phyloP scores from a whole-genome alignment of 2,797 vertebrate species.

The Synaphobranchus kaupii region DNA sequence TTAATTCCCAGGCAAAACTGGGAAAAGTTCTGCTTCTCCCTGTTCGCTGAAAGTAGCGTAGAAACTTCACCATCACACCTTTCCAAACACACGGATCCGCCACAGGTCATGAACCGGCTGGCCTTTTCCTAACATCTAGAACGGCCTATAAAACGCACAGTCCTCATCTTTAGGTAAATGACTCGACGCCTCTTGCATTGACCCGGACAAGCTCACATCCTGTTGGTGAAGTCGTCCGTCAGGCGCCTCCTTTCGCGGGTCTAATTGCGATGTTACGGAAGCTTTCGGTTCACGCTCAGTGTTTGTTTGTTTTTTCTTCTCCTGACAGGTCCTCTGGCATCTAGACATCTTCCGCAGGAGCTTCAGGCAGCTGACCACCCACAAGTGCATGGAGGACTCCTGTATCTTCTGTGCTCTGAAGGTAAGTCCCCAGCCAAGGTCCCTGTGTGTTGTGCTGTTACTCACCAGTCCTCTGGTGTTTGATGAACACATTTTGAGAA shows the following conservation, averaged over 20 bases:
- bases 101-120: not conserved
- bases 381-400: conserved; percentile 98
- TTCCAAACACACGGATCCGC: not conserved
- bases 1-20: not conserved
- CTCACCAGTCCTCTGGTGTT: not conserved
- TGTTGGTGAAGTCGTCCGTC: not conserved
- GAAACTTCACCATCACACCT: not conserved
- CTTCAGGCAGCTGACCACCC: conserved; percentile 92
- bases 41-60: not conserved
- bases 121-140: not conserved
- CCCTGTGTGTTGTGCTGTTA: not conserved
- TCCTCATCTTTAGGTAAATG: not conserved
- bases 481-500: not conserved
- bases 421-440: conserved; percentile 68
- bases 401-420: conserved; percentile 99
- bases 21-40: not conserved
- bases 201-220: not conserved
- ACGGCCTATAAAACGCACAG: not conserved
- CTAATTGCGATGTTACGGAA: not conserved
- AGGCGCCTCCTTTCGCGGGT: not conserved
- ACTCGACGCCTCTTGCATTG: not conserved
- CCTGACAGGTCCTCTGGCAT: conserved; percentile 92
- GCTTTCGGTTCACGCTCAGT: not conserved
- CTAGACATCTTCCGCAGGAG: conserved; percentile 97
- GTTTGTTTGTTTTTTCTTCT: not conserved